Conservation (phyloP, 2,113 vertebrate species). For the Labeo rohita region DNA sequence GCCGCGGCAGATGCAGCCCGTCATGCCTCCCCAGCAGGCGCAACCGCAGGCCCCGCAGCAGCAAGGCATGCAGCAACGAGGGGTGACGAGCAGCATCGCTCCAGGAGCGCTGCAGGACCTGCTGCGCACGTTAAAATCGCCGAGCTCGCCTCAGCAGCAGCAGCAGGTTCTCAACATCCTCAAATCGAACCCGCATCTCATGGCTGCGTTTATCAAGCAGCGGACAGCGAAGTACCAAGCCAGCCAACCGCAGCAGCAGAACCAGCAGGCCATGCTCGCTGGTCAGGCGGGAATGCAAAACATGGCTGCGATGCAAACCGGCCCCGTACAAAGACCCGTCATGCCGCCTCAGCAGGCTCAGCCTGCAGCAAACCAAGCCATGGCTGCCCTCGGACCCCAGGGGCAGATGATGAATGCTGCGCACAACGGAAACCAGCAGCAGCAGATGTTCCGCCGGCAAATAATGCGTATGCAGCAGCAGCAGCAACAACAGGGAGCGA, state of each 20-base stretch:
- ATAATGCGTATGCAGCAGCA: conserved; percentile 75
- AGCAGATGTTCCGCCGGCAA: conserved; percentile 87
- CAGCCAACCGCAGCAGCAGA: conserved; percentile 86
- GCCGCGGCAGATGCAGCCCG: conserved; percentile 77
- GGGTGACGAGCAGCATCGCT: conserved; percentile 80
- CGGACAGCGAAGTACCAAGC: conserved; percentile 95
- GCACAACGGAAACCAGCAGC: conserved; percentile 83
- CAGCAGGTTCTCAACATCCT: conserved; percentile 98
- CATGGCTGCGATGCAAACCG: conserved; percentile 77
- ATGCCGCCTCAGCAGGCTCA: conserved; percentile 86
- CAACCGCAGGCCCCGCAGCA: conserved; percentile 67
- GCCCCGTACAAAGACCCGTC: conserved; percentile 80
- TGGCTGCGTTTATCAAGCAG: conserved; percentile 99
- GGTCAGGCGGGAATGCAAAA: conserved; percentile 81
- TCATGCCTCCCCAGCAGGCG: conserved; percentile 76
- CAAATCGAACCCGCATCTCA: conserved; percentile 97
- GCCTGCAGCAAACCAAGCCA: conserved; percentile 72
- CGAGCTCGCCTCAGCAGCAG: conserved; percentile 95
- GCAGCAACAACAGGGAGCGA: conserved; percentile 72
- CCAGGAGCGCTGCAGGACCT: conserved; percentile 94
- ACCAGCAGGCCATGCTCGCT: conserved; percentile 82
- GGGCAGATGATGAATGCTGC: conserved; percentile 87
- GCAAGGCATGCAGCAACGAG: conserved; percentile 50
- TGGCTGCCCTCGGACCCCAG: conserved; percentile 84
- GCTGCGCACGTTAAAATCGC: conserved; percentile 92